Evolutionary conservation across 2,888 invertebrate genomes (phyloP).

Genomic region (Caenorhabditis sulstoni): DNA sequence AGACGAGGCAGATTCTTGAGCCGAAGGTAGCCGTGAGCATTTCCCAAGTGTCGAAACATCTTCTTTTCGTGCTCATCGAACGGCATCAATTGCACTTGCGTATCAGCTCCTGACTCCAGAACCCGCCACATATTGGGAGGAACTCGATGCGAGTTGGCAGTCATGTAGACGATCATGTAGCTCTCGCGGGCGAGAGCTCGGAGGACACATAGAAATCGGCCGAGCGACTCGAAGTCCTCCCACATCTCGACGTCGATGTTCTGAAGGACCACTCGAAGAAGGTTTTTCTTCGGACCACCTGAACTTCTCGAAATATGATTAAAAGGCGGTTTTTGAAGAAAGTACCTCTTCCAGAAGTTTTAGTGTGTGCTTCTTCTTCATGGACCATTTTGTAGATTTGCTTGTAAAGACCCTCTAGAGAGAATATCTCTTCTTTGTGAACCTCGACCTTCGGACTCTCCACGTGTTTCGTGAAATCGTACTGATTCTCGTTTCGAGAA

Average conservation of each 20-base stretch:
- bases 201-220: constrained; percentile 34
- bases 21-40: constrained; percentile 49
- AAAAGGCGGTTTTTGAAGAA: too few species aligned
- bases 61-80: constrained; percentile 57
- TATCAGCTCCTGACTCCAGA: constrained; percentile 41
- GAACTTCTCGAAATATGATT: constrained; percentile 6
- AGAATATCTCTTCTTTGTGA: constrained; percentile 19
- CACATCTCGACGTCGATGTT: constrained; percentile 39
- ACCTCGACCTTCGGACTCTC: constrained; percentile 44
- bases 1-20: constrained; percentile 41
- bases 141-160: constrained; percentile 34
- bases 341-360: constrained; percentile 23
- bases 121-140: constrained; percentile 11
- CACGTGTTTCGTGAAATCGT: constrained; percentile 40
- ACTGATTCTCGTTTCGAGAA: constrained; percentile 22
- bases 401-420: constrained; percentile 23
- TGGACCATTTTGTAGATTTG: constrained; percentile 25
- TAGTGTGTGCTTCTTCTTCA: constrained; percentile 29
- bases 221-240: constrained; percentile 45
- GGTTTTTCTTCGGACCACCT: constrained; percentile 56
- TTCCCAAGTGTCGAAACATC: constrained; percentile 50
- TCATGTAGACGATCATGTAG: constrained; percentile 48
- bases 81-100: constrained; percentile 37
- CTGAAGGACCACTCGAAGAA: constrained; percentile 48
- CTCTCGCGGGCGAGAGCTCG: constrained; percentile 27